A percentile compares a stretch with the other conserved stretches of the same genome.
Conservation (phyloP, 2,888 invertebrate genomes). For the Caprella mutica region DNA sequence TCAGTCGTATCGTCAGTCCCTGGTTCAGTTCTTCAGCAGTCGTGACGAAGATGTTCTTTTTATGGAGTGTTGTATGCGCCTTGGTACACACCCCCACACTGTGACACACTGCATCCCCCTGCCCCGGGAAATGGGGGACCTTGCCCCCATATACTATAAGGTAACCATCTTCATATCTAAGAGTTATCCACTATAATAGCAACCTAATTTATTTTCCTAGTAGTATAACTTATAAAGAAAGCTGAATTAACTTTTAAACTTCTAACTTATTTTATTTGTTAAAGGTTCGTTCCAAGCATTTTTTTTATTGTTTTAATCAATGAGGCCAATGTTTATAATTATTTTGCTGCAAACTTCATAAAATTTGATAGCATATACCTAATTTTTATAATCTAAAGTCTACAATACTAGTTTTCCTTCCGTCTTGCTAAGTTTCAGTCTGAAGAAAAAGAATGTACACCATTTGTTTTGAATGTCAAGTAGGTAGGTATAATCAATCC, state of each 20-base stretch:
- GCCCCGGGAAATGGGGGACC: constrained; percentile 66
- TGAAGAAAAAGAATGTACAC: no score
- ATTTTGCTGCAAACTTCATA: no score
- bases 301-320: no score
- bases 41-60: constrained; percentile 68
- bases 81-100: constrained; percentile 68
- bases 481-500: no score
- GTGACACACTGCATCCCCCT: constrained; percentile 78
- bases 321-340: no score
- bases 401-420: no score
- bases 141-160: constrained; percentile 92
- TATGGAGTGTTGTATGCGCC: constrained; percentile 68
- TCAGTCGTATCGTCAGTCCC: constrained; percentile 60
- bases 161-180: constrained; percentile 39
- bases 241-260: not conserved
- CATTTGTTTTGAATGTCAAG: no score
- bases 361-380: no score
- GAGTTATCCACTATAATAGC: not conserved
- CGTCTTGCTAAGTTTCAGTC: no score
- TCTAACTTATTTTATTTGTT: not conserved
- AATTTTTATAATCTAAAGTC: not conserved
- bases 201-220: no score
- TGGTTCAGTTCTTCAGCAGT: constrained; percentile 65
- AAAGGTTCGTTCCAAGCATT: not conserved
- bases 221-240: not conserved